These are phyloP conservation scores for Matsumyia berberina DNA, from an alignment of 2,888 invertebrate genomes.

Conservation along the genomic window DNA sequence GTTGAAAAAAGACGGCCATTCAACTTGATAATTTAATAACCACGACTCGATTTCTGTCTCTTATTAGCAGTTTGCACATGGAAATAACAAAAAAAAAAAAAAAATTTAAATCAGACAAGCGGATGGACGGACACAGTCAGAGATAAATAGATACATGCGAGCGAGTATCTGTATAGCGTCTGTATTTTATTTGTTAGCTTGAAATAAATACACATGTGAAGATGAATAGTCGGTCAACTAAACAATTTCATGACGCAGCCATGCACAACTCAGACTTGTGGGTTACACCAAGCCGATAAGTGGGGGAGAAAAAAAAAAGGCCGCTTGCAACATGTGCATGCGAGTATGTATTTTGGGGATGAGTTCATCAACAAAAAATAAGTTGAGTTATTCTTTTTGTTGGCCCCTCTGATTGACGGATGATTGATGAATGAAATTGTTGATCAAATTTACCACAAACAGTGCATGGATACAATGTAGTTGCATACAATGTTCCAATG, in stretches of 20 bases:
- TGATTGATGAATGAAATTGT: constrained; percentile 8
- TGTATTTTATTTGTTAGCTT: constrained; percentile 41
- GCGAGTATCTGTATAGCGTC: background rate
- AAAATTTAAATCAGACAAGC: constrained; percentile 48
- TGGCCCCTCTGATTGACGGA: constrained; percentile 3
- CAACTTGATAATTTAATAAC: constrained; percentile 80
- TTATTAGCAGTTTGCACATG: constrained; percentile 72
- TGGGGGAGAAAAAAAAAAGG: too few species aligned
- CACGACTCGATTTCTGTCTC: constrained; percentile 72
- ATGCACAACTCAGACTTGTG: constrained; percentile 50
- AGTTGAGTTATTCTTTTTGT: background rate
- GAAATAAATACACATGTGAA: constrained; percentile 24
- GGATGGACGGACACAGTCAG: constrained; percentile 45
- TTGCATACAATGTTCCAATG: background rate
- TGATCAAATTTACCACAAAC: background rate
- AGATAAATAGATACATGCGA: background rate
- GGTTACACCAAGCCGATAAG: constrained; percentile 6
- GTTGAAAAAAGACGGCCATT: constrained; percentile 81
- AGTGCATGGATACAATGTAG: background rate
- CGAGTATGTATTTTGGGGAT: constrained; percentile 1
- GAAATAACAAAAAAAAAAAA: constrained; percentile 23
- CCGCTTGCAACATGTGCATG: constrained; percentile 10
- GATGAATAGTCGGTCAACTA: constrained; percentile 42
- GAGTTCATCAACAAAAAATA: constrained; percentile 10
- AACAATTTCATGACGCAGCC: constrained; percentile 53